Evolutionary conservation across 1,140 invertebrate species (phyloP).

Genomic region (Drosophila virilis): DNA sequence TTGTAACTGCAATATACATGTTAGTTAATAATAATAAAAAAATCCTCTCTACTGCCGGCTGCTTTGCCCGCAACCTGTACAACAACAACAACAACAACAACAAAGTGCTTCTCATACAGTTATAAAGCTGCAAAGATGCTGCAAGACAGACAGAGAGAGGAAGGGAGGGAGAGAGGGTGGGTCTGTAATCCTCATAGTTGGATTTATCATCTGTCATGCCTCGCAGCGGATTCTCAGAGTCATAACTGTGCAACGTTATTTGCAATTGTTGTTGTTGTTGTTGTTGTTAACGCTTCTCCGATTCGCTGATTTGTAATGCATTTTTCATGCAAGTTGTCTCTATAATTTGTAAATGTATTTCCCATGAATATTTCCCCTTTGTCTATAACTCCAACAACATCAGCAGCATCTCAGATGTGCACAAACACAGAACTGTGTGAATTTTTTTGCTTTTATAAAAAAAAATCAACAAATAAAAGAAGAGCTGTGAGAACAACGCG

Average conservation of each 20-base stretch:
- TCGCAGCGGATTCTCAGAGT: constrained; percentile 25
- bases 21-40: constrained; percentile 23
- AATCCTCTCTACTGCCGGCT: constrained; percentile 23
- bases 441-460: constrained; percentile 20
- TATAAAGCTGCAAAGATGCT: constrained; percentile 20
- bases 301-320: constrained; percentile 43
- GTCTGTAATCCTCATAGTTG: constrained; percentile 4
- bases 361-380: constrained; percentile 62
- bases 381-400: constrained; percentile 48
- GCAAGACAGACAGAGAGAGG: background rate
- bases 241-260: constrained; percentile 14
- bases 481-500: constrained; percentile 39
- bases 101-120: constrained; percentile 19
- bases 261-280: constrained; percentile 1
- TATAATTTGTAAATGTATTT: constrained; percentile 51
- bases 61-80: constrained; percentile 22
- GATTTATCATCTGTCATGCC: constrained; percentile 34
- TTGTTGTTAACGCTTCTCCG: constrained; percentile 20
- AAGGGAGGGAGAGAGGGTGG: background rate
- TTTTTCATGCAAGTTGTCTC: constrained; percentile 40
- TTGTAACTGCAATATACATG: background rate
- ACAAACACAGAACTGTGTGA: constrained; percentile 64
- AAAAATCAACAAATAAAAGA: constrained; percentile 41
- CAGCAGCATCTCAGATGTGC: constrained; percentile 49
- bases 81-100: background rate